A percentile compares a stretch with the other conserved stretches of the same genome.
These are phyloP conservation scores for Pao palembangensis DNA, from an alignment of 2,113 vertebrate species.

Conservation along the genomic window DNA sequence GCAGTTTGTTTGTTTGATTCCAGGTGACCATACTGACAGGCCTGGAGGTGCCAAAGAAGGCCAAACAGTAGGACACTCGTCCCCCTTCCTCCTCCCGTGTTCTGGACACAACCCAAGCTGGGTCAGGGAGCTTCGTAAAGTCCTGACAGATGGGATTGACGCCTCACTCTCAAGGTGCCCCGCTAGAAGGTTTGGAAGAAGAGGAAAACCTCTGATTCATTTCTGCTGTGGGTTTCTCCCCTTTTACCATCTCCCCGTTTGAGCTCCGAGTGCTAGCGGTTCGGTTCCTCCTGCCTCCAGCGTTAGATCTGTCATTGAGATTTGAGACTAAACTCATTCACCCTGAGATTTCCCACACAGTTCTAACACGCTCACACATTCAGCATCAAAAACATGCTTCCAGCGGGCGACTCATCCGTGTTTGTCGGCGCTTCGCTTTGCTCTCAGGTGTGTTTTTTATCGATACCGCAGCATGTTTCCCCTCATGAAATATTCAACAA, in stretches of 20 bases:
- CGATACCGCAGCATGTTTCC: conserved; percentile 6
- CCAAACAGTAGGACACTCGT: conserved; percentile 64
- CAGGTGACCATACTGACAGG: conserved; percentile 93
- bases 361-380: too few relatives aligned
- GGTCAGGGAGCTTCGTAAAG: conserved; percentile 30
- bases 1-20: not conserved
- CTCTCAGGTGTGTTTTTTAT: conserved; percentile 20
- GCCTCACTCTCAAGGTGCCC: not conserved
- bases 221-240: conserved; percentile 3
- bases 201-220: conserved; percentile 3
- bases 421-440: conserved; percentile 9
- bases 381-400: too few relatives aligned
- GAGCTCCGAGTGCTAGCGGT: not conserved
- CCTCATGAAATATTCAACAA: conserved; percentile 40
- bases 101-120: conserved; percentile 29
- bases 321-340: too few relatives aligned
- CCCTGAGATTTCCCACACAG: too few relatives aligned
- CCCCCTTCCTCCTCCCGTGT: not conserved
- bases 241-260: not conserved
- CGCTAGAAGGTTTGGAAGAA: not conserved
- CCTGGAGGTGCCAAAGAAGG: conserved; percentile 85
- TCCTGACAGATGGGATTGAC: conserved; percentile 20
- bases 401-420: not conserved
- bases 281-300: too few relatives aligned
- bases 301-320: not conserved